Evolutionary conservation across 2,888 invertebrate genomes (phyloP).

Genomic region (Caenorhabditis becei): DNA sequence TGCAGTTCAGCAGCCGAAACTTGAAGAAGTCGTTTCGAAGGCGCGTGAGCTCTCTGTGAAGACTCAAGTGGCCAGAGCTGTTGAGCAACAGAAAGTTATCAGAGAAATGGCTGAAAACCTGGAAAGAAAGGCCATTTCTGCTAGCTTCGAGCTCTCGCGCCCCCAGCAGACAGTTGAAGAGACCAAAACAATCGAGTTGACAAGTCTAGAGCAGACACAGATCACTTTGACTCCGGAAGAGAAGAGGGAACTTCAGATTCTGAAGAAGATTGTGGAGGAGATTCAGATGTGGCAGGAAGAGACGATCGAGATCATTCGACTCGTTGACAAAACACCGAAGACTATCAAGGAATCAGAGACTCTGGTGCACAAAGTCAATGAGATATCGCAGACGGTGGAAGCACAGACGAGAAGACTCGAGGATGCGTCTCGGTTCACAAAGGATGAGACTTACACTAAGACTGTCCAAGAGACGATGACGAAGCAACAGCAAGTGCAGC

Average conservation of each 20-base stretch:
- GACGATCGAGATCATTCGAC: slow-evolving; percentile 61
- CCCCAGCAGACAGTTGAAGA: slow-evolving; percentile 55
- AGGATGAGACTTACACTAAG: slow-evolving; percentile 50
- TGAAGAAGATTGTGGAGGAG: slow-evolving; percentile 62
- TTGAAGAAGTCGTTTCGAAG: slow-evolving; percentile 56
- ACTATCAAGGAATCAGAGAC: slow-evolving; percentile 55
- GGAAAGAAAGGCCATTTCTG: slow-evolving; percentile 55
- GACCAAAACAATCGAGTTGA: slow-evolving; percentile 59
- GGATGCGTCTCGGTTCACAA: slow-evolving; percentile 53
- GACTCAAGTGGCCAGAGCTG: slow-evolving; percentile 49
- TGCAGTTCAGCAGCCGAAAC: slow-evolving; percentile 60
- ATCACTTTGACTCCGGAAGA: slow-evolving; percentile 57
- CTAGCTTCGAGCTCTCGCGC: slow-evolving; percentile 50
- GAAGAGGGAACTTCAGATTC: slow-evolving; percentile 60
- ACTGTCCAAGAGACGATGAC: slow-evolving; percentile 52
- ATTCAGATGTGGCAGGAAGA: slow-evolving; percentile 70
- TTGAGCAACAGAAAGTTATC: slow-evolving; percentile 60
- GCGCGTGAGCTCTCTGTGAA: slow-evolving; percentile 46
- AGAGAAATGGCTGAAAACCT: slow-evolving; percentile 57
- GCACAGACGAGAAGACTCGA: slow-evolving; percentile 53
- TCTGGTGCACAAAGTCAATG: slow-evolving; percentile 47
- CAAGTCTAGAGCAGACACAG: slow-evolving; percentile 46
- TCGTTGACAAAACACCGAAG: slow-evolving; percentile 37
- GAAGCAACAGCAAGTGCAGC: slow-evolving; percentile 60
- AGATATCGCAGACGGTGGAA: slow-evolving; percentile 54